Base-by-base conservation (phyloP, 2,113 vertebrate genomes). In the Epinephelus cyanopodus region DNA sequence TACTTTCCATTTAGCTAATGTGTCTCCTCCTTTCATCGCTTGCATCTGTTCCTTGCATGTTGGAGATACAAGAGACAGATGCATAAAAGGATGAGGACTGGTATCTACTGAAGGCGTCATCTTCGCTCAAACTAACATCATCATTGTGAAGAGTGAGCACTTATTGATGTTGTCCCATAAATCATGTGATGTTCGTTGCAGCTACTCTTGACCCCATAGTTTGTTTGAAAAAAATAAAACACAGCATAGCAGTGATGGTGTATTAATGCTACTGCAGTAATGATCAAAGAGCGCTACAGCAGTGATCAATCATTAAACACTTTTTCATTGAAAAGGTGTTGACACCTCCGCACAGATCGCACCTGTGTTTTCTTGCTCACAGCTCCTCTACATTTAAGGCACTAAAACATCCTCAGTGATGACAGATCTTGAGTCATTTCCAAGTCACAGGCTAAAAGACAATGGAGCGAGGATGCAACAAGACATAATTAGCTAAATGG, bases 221-320 rank as follows among this genome's bases (percentile, higher is more conserved):
- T 29, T 63, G 33, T 74, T 65, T 17, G 33, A 19, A 10, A 7
- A 4, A 27, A 42, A 62, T 37, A 13, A 9, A 47, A 47, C 5
- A 23, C 48, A 19, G 50, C 19, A 6, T 18, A 33, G 68, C 9
- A 33, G 33, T 23, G 64, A 69, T 57, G 58, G 57, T 21, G 47
- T 71, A 75, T 84, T 75, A 72, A 86, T 53, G 57, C 73, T 7
- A 54, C 64, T 50, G 83, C 67, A 54, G 68, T 79, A 73, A 79
- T 14, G 65, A 79, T 74, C 52, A 74, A 57, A 56, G 45, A 60
- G 50, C 25, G 23, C 52, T 69, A 4, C 25, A 39, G 17, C 45
- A 50, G 37, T 4, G 45, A 81, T 72, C 27, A 60, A 42, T 71
- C 23, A 77, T 27, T 29, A 15, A 42, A 66, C 13, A 57, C 39